Percentiles rank a stretch among this genome's conserved stretches.
Conservation (phyloP, 2,113 vertebrate genomes). For the Bos javanicus region DNA sequence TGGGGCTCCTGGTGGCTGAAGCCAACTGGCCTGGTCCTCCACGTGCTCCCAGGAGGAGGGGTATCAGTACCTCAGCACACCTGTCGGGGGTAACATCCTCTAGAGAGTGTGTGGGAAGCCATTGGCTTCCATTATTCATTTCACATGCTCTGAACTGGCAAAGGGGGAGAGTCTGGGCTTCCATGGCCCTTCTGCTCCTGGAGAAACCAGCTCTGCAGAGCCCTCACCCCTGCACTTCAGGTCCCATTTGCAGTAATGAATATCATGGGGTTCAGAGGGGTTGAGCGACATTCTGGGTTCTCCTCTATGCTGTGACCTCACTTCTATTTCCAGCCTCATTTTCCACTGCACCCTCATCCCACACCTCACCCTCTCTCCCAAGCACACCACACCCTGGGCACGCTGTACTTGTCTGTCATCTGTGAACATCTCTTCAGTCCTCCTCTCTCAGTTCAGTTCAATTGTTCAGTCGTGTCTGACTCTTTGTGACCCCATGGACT, state of each 20-base stretch:
- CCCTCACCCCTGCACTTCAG: not conserved
- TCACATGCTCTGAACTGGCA: not conserved
- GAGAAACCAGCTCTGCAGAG: not conserved
- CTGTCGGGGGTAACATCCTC: not conserved
- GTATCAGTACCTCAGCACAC: not conserved
- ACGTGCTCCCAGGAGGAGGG: not conserved
- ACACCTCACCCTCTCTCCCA: not conserved
- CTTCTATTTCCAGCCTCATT: not conserved
- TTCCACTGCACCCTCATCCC: not conserved
- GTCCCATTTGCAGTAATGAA: not conserved
- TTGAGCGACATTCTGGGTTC: not conserved
- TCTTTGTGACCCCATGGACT: not conserved
- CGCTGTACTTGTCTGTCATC: not conserved
- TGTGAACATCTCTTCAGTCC: not conserved
- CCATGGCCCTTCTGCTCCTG: not conserved
- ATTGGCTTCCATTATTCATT: not conserved
- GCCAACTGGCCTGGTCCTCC: not conserved
- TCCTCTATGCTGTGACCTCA: not conserved
- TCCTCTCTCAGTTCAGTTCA: not conserved
- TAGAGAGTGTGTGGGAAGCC: not conserved
- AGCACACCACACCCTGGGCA: too few species aligned
- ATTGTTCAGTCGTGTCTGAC: not conserved
- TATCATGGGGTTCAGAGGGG: not conserved
- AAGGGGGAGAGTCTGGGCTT: not conserved
- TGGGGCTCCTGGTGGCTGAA: not conserved